phyloP scores from a whole-genome alignment of 1,140 invertebrate species.

The Asobara japonica region DNA sequence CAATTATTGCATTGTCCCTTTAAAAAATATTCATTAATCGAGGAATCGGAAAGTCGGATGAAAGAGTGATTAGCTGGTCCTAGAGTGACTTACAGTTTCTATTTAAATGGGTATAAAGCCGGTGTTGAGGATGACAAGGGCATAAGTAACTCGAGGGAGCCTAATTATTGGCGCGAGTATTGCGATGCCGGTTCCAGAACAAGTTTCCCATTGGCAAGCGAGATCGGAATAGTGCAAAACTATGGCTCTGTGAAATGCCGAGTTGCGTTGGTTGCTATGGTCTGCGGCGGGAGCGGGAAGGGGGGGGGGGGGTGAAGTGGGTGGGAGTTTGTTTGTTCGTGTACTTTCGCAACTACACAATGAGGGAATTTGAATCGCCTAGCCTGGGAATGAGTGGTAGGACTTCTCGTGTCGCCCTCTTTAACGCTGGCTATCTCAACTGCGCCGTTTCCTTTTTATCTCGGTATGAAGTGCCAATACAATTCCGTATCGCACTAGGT shows the following conservation, averaged over 20 bases:
- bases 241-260: neutral
- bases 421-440: neutral
- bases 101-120: too few species aligned
- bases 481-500: neutral
- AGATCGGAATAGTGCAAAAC: constrained; percentile 3
- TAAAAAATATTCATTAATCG: too few species aligned
- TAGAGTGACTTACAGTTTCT: too few species aligned
- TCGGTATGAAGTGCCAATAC: neutral
- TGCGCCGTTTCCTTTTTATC: constrained; percentile 1
- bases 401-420: neutral
- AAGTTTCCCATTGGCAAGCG: neutral
- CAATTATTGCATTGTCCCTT: too few species aligned
- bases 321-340: constrained; percentile 22
- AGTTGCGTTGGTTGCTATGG: neutral
- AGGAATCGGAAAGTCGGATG: too few species aligned
- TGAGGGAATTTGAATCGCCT: constrained; percentile 32
- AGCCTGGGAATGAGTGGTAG: constrained; percentile 20
- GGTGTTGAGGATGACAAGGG: too few species aligned
- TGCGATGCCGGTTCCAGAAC: too few species aligned
- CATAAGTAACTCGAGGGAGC: too few species aligned
- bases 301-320: too few species aligned
- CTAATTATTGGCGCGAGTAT: too few species aligned
- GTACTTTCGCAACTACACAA: constrained; percentile 31
- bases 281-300: neutral
- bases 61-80: too few species aligned